phyloP scores from a whole-genome alignment of 2,888 invertebrate species.

The Melinaea marsaeus region DNA sequence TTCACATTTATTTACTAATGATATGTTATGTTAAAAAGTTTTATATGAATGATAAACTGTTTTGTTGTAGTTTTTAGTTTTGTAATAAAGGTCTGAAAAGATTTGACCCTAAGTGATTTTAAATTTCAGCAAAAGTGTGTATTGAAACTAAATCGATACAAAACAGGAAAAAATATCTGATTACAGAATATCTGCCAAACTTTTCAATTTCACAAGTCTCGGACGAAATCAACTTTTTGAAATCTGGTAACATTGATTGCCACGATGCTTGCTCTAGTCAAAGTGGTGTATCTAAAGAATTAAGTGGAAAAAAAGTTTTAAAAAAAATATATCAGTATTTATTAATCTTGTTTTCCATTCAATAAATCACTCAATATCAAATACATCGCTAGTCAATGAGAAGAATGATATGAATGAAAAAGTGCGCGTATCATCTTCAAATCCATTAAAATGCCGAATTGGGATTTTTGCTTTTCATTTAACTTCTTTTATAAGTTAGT shows the following conservation, averaged over 20 bases:
- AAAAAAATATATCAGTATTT: background rate
- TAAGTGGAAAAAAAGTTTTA: background rate
- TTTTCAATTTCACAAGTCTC: background rate
- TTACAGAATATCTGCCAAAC: background rate
- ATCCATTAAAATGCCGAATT: conserved; percentile 17
- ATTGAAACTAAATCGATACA: background rate
- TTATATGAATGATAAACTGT: background rate
- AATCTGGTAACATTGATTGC: background rate
- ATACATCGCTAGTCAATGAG: conserved; percentile 14
- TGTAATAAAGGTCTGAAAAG: background rate
- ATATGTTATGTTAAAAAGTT: background rate
- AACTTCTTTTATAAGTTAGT: background rate
- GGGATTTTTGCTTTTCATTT: conserved; percentile 12
- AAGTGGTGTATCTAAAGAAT: background rate
- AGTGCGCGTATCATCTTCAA: conserved; percentile 14
- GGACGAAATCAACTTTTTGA: background rate
- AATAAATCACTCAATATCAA: background rate
- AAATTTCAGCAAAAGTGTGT: background rate
- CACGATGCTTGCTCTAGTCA: background rate
- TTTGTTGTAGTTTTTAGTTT: background rate
- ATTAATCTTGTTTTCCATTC: background rate
- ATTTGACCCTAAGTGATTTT: background rate
- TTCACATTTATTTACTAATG: background rate
- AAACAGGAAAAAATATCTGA: background rate
- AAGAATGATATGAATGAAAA: conserved; percentile 16